Evolutionary conservation across 2,888 invertebrate genomes (phyloP).

Genomic region (Smittia sp.): DNA sequence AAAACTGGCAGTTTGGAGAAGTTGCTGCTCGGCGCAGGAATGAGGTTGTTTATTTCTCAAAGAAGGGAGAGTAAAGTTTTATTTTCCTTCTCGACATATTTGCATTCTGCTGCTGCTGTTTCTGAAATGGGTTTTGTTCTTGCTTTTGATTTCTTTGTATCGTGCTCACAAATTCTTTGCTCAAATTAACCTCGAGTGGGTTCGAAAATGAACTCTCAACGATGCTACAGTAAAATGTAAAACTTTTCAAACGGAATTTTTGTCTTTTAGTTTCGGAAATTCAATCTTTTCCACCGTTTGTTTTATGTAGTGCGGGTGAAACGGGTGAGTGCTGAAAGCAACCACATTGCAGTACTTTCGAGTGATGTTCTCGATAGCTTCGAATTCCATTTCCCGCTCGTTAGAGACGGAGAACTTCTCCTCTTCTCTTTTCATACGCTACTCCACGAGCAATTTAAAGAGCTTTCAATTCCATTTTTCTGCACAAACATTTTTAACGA

Average conservation of each 20-base stretch:
- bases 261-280: background rate
- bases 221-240: background rate
- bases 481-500: conserved; percentile 13
- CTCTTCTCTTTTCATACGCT: background rate
- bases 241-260: background rate
- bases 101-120: conserved; percentile 9
- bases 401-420: background rate
- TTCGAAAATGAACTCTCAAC: conserved; percentile 4
- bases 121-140: background rate
- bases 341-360: background rate
- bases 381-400: conserved; percentile 4
- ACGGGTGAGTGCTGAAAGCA: background rate
- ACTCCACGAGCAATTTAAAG: conserved; percentile 1
- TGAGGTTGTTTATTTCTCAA: conserved; percentile 2
- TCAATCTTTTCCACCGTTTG: background rate
- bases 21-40: background rate
- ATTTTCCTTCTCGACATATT: conserved; percentile 6
- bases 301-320: background rate
- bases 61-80: background rate
- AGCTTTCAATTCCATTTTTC: conserved; percentile 17
- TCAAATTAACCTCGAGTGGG: background rate
- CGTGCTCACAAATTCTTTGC: background rate
- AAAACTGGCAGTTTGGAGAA: background rate
- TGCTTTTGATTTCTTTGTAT: background rate
- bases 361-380: conserved; percentile 11